These are phyloP conservation scores for Poecilus cupreus DNA, from an alignment of 2,888 invertebrate genomes.

Conservation along the genomic window DNA sequence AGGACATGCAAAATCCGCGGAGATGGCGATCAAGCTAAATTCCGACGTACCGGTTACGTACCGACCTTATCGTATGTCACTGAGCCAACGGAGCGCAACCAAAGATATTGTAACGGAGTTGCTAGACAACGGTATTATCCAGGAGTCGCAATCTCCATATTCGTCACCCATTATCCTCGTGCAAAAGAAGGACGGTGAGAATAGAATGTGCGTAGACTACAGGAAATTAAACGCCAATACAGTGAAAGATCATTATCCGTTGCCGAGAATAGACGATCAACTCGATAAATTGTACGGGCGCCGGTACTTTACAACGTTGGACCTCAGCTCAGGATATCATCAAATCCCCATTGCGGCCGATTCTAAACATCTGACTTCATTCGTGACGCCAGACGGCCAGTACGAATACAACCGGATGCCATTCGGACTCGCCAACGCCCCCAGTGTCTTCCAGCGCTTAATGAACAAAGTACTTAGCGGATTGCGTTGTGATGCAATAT, in stretches of 20 bases:
- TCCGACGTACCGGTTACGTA: neutral
- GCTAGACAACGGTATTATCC: conserved; percentile 60
- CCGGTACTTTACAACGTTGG: conserved; percentile 65
- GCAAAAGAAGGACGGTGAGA: conserved; percentile 63
- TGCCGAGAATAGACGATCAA: conserved; percentile 66
- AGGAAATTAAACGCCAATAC: conserved; percentile 67
- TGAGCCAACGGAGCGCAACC: too few relatives aligned
- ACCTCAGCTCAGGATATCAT: conserved; percentile 66
- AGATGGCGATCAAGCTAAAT: conserved; percentile 54
- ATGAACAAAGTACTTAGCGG: conserved; percentile 60
- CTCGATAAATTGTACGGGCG: conserved; percentile 63
- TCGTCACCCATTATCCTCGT: conserved; percentile 62
- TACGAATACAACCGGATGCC: too few relatives aligned
- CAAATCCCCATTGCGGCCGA: conserved; percentile 66
- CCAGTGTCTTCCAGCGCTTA: conserved; percentile 66
- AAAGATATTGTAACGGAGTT: conserved; percentile 59
- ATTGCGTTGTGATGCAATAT: neutral
- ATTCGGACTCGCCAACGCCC: too few relatives aligned
- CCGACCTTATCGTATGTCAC: too few relatives aligned
- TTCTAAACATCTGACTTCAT: too few relatives aligned
- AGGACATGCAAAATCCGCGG: conserved; percentile 58
- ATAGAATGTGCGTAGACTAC: too few relatives aligned
- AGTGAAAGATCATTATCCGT: conserved; percentile 65
- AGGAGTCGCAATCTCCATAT: conserved; percentile 64
- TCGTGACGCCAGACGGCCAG: too few relatives aligned